phyloP scores from a whole-genome alignment of 2,797 vertebrate species.

The Gastrophryne carolinensis region DNA sequence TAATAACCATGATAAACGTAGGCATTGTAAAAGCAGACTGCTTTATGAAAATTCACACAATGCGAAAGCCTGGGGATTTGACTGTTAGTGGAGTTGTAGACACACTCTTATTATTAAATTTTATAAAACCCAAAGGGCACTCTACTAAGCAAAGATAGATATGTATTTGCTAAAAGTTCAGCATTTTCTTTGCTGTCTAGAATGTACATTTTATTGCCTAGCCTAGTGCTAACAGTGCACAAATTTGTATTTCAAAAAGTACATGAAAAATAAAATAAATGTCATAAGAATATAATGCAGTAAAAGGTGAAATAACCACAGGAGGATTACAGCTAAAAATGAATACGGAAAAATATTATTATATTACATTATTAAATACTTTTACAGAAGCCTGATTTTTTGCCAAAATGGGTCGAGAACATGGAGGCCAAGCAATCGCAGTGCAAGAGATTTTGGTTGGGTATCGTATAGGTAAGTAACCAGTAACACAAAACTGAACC shows the following conservation, averaged over 20 bases:
- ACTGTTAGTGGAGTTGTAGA: slow-evolving; percentile 28
- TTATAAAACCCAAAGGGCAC: slow-evolving; percentile 45
- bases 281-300: not conserved
- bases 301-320: not conserved
- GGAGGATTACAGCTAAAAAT: not conserved
- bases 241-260: not conserved
- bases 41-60: slow-evolving; percentile 45
- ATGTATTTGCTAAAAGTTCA: slow-evolving; percentile 7
- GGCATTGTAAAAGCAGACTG: slow-evolving; percentile 48
- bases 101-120: slow-evolving; percentile 41
- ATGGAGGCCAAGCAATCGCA: too few relatives aligned
- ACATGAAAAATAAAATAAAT: not conserved
- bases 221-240: not conserved
- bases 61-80: slow-evolving; percentile 18
- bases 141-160: slow-evolving; percentile 19
- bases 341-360: too few relatives aligned
- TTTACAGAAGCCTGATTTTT: too few relatives aligned
- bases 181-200: not conserved
- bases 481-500: too few relatives aligned
- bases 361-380: too few relatives aligned
- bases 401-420: too few relatives aligned
- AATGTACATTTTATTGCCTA: not conserved
- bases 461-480: too few relatives aligned
- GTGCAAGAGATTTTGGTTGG: too few relatives aligned
- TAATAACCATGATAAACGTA: slow-evolving; percentile 42